A percentile compares a stretch with the other conserved stretches of the same genome.
These are phyloP conservation scores for Aptenodytes patagonicus DNA, from an alignment of 2,113 vertebrate genomes.

Conservation along the genomic window DNA sequence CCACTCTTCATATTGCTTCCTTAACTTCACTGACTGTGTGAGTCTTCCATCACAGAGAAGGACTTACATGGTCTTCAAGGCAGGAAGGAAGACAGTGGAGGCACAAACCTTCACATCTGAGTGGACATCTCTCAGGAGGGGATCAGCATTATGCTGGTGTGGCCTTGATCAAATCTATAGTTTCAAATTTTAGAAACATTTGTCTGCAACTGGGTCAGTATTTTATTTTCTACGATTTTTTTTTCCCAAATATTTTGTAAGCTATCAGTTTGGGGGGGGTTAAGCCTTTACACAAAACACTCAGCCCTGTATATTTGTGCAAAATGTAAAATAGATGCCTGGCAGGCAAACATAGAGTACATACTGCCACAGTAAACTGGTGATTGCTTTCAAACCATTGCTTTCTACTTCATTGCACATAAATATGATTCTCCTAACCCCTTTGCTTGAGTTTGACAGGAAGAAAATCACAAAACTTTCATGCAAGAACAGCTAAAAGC, in stretches of 20 bases:
- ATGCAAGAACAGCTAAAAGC: not conserved
- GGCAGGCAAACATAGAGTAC: not conserved
- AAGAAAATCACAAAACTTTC: not conserved
- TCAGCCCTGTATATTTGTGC: not conserved
- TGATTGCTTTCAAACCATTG: constrained; percentile 8
- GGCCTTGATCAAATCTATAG: not conserved
- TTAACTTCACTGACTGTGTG: not conserved
- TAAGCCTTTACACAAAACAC: not conserved
- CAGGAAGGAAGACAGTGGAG: not conserved
- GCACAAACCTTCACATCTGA: not conserved
- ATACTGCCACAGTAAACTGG: not conserved
- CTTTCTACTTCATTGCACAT: constrained; percentile 31
- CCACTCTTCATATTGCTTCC: not conserved
- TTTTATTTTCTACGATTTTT: not conserved
- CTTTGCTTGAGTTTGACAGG: not conserved
- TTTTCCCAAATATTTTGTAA: not conserved
- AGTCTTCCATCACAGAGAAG: not conserved
- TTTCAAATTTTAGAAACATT: not conserved
- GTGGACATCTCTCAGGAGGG: not conserved
- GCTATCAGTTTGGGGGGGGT: not conserved
- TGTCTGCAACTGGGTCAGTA: not conserved
- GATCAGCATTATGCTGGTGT: not conserved
- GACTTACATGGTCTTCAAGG: not conserved
- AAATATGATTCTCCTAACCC: constrained; percentile 10
- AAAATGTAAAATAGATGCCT: constrained; percentile 15